These are phyloP conservation scores for Caenorhabditis sp. DNA, from an alignment of 2,888 invertebrate genomes.

Conservation along the genomic window DNA sequence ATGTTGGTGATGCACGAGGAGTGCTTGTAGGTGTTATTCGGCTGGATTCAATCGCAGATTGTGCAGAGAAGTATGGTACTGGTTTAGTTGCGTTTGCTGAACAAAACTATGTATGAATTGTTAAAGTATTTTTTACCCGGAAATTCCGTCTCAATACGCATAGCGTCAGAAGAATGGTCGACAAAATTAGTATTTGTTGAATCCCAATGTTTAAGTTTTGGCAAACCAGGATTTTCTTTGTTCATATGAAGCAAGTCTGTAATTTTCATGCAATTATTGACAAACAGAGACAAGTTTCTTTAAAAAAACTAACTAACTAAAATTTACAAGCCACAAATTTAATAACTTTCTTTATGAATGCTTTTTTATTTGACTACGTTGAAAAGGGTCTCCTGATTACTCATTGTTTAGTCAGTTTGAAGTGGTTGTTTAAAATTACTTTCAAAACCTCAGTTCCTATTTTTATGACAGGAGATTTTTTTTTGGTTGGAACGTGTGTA, in stretches of 20 bases:
- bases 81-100: slow-evolving; percentile 26
- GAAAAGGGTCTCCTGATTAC: slow-evolving; percentile 30
- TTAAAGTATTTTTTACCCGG: slow-evolving; percentile 54
- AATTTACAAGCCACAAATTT: too few species aligned
- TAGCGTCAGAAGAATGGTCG: slow-evolving; percentile 46
- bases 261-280: too few species aligned
- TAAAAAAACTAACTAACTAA: too few species aligned
- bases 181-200: slow-evolving; percentile 45
- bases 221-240: too few species aligned
- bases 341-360: too few species aligned
- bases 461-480: background rate
- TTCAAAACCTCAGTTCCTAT: background rate
- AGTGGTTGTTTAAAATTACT: background rate
- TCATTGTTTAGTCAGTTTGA: slow-evolving; percentile 42
- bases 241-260: too few species aligned
- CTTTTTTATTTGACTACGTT: slow-evolving; percentile 34
- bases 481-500: too few species aligned
- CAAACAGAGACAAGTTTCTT: background rate
- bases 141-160: slow-evolving; percentile 71
- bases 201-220: too few species aligned
- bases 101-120: background rate
- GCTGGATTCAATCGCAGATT: slow-evolving; percentile 36
- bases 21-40: slow-evolving; percentile 20
- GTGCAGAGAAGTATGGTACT: slow-evolving; percentile 56
- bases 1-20: slow-evolving; percentile 19